Percentiles rank a stretch among this genome's conserved stretches.
Evolutionary conservation across 2,113 vertebrate genomes (phyloP).

Genomic region (Alethe diademata): DNA sequence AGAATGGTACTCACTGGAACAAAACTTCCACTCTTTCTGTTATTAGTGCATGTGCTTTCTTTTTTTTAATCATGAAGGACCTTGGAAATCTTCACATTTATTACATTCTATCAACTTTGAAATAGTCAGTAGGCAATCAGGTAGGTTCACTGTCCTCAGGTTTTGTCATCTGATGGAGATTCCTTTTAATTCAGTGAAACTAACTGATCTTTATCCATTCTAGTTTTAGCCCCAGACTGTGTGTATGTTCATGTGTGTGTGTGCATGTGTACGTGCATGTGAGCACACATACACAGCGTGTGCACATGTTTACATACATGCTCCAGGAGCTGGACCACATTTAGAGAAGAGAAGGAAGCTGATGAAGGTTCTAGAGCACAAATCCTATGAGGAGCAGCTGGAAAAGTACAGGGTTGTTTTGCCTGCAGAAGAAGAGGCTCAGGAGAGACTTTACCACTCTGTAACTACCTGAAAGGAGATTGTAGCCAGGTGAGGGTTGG

Average conservation of each 20-base stretch:
- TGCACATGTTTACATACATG: accelerated
- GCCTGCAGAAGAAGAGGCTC: background rate
- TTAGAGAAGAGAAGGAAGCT: background rate
- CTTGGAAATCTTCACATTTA: background rate
- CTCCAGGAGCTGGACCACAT: background rate
- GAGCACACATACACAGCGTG: accelerated
- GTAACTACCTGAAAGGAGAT: background rate
- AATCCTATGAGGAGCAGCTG: background rate
- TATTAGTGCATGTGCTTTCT: background rate
- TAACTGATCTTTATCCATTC: background rate
- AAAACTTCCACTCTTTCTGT: background rate
- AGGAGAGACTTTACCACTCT: background rate
- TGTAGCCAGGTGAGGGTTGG: background rate
- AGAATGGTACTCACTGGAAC: background rate
- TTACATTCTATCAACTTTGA: background rate
- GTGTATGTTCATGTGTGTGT: background rate
- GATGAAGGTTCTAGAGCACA: background rate
- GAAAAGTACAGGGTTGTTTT: background rate
- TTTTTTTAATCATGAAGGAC: background rate
- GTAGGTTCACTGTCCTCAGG: background rate
- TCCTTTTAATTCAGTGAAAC: background rate
- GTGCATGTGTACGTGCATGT: accelerated
- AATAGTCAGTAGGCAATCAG: background rate
- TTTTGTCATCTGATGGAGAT: background rate
- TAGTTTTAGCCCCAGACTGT: background rate